Conservation (phyloP, 2,888 invertebrate genomes). For the Andrena bucephala region DNA sequence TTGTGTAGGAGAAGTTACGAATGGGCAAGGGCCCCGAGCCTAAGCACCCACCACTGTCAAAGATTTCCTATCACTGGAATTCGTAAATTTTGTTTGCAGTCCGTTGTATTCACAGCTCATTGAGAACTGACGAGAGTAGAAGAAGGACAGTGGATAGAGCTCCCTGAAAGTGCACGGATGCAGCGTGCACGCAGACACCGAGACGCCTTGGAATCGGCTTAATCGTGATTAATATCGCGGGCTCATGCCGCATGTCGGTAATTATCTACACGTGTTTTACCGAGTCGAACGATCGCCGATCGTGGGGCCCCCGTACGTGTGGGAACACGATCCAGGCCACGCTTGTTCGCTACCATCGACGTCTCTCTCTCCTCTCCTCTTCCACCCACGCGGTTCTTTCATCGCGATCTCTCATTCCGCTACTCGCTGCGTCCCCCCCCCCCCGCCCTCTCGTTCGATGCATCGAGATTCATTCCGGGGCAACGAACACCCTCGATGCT, state of each 20-base stretch:
- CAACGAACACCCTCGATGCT: slow-evolving; percentile 39
- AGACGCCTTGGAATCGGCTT: slow-evolving; percentile 75
- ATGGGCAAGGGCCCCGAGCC: not conserved
- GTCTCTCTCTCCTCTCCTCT: slow-evolving; percentile 41
- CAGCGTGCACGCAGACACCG: slow-evolving; percentile 46
- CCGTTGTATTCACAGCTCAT: not conserved
- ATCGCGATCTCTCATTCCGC: slow-evolving; percentile 16
- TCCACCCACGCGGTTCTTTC: slow-evolving; percentile 42
- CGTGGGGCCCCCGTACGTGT: slow-evolving; percentile 67
- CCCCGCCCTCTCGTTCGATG: not conserved
- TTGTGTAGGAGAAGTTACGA: no score
- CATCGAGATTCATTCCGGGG: slow-evolving; percentile 25
- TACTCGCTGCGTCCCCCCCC: not conserved
- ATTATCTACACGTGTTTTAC: slow-evolving; percentile 80
- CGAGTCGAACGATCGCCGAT: slow-evolving; percentile 69
- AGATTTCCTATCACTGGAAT: not conserved
- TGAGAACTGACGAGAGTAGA: not conserved
- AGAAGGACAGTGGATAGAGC: not conserved
- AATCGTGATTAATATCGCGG: slow-evolving; percentile 80
- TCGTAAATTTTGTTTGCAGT: no score
- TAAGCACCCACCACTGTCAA: not conserved
- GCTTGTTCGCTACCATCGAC: slow-evolving; percentile 61
- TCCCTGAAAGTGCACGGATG: slow-evolving; percentile 41
- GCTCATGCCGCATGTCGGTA: slow-evolving; percentile 76
- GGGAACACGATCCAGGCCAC: slow-evolving; percentile 74